Conservation (phyloP, 2,113 vertebrate species). For the Atractosteus spatula region DNA sequence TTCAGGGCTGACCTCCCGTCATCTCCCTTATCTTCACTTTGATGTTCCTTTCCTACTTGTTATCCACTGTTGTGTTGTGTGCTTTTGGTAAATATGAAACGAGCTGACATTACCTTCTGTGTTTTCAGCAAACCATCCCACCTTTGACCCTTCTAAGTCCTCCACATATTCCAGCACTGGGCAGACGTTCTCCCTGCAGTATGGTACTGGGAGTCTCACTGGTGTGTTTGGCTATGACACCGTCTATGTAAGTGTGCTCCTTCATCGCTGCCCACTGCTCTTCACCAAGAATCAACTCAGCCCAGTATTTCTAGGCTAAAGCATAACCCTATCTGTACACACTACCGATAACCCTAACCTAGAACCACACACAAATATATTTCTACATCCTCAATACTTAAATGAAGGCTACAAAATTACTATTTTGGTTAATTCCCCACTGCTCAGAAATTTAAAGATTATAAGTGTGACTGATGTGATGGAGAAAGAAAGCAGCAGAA, state of each 20-base stretch:
- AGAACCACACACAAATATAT: no score
- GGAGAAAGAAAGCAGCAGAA: no score
- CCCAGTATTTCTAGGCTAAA: no score
- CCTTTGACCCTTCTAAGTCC: constrained; percentile 51
- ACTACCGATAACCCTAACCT: not conserved
- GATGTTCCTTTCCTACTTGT: not conserved
- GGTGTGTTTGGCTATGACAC: constrained; percentile 57
- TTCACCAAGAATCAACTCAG: no score
- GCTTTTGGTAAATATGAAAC: not conserved
- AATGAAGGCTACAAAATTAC: no score
- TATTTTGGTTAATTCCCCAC: no score
- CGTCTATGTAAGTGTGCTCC: constrained; percentile 40
- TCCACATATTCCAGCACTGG: constrained; percentile 40
- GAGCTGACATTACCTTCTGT: not conserved
- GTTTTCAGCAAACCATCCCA: constrained; percentile 38
- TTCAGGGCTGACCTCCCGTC: not conserved
- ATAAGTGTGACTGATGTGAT: no score
- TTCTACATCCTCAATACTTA: no score
- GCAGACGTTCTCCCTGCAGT: constrained; percentile 50
- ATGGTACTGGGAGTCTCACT: constrained; percentile 44
- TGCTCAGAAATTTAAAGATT: no score
- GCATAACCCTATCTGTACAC: no score
- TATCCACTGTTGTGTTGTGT: not conserved
- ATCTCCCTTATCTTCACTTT: not conserved
- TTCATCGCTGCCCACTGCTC: no score